phyloP scores from a whole-genome alignment of 2,888 invertebrate genomes.

The Tachina lurida region DNA sequence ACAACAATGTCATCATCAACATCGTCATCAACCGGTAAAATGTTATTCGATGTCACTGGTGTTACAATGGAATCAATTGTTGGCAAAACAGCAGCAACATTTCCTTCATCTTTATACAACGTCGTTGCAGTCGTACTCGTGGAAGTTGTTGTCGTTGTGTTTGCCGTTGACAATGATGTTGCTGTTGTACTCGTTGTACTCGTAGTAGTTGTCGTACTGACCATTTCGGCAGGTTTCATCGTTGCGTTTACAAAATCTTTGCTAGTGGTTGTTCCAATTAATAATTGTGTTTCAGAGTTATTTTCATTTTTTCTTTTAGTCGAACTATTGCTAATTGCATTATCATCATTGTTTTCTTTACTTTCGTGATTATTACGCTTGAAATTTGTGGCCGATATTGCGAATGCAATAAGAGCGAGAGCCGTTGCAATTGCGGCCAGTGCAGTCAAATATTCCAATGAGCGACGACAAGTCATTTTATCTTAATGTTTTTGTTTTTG shows the following conservation, averaged over 20 bases:
- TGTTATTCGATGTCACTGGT: constrained; percentile 61
- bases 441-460: constrained; percentile 72
- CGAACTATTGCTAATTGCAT: constrained; percentile 14
- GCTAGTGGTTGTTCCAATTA: constrained; percentile 74
- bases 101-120: constrained; percentile 51
- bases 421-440: constrained; percentile 73
- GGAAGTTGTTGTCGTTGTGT: constrained; percentile 65
- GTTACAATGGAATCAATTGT: constrained; percentile 50
- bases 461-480: constrained; percentile 73
- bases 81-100: constrained; percentile 74
- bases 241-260: constrained; percentile 51
- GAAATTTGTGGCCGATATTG: constrained; percentile 74
- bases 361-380: constrained; percentile 56
- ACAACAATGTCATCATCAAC: constrained; percentile 28
- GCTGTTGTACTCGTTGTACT: constrained; percentile 41
- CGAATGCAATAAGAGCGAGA: constrained; percentile 76
- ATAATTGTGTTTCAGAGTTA: constrained; percentile 69
- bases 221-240: constrained; percentile 52
- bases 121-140: constrained; percentile 49
- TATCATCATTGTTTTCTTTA: constrained; percentile 55
- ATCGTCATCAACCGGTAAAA: constrained; percentile 57
- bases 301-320: constrained; percentile 46
- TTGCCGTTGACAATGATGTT: constrained; percentile 28
- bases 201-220: constrained; percentile 40
- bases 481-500: constrained; percentile 31